Percentiles rank a stretch among this genome's conserved stretches.
phyloP scores from a whole-genome alignment of 2,113 vertebrate genomes.

The Zeus faber region DNA sequence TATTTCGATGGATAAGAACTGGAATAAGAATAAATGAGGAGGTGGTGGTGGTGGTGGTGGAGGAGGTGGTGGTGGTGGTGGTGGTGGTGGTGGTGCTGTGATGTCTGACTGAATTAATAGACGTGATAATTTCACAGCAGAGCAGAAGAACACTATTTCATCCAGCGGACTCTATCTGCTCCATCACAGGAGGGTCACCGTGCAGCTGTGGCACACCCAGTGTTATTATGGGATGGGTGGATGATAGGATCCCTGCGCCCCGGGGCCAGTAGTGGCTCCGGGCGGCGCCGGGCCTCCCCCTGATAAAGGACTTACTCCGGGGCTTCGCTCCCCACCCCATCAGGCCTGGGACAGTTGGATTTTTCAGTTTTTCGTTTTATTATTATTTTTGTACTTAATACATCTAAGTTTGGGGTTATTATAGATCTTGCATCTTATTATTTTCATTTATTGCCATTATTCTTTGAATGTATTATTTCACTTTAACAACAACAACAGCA shows the following conservation, averaged over 20 bases:
- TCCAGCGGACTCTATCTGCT: slow-evolving; percentile 81
- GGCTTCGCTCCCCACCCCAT: slow-evolving; percentile 82
- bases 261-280: slow-evolving; percentile 86
- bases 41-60: slow-evolving; percentile 22
- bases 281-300: slow-evolving; percentile 89
- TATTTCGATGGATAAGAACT: slow-evolving; percentile 79
- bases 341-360: slow-evolving; percentile 69
- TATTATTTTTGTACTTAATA: too few species aligned
- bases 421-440: slow-evolving; percentile 38
- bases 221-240: slow-evolving; percentile 95
- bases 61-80: slow-evolving; percentile 46
- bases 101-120: slow-evolving; percentile 96
- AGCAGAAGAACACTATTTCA: slow-evolving; percentile 89
- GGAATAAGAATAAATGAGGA: slow-evolving; percentile 54
- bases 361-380: slow-evolving; percentile 46
- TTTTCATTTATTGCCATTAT: background rate
- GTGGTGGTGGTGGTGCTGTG: slow-evolving; percentile 65
- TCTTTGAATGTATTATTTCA: too few species aligned
- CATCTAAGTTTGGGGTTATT: too few species aligned
- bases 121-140: slow-evolving; percentile 97
- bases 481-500: too few species aligned
- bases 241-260: slow-evolving; percentile 87
- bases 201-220: slow-evolving; percentile 92
- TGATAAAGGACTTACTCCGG: slow-evolving; percentile 98
- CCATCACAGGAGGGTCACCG: slow-evolving; percentile 94